Evolutionary conservation across 2,113 vertebrate species (phyloP), one percentile per base, ranked within the genome.

Genomic region (Artemisiospiza belli): DNA sequence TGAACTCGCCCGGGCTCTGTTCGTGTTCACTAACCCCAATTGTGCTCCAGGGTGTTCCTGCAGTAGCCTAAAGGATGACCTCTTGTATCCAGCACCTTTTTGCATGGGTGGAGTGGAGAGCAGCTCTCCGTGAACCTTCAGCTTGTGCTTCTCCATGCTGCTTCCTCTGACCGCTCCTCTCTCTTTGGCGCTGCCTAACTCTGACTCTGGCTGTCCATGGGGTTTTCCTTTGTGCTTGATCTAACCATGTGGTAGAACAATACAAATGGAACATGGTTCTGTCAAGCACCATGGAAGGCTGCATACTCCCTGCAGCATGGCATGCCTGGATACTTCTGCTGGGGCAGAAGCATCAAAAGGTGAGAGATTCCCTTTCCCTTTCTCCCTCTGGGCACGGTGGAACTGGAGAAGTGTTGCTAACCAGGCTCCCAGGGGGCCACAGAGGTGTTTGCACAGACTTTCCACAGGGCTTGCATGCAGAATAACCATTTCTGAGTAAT

Each of bases 171-270:
- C 98, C 97, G 98, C 98, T 99, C 98, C 98, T 98, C 98, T 99
- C 96, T 98, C 98, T 98, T 81, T 98, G 97, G 96, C 97, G 94
- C 98, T 98, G 98, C 98, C 98, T 98, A 98, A 98, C 98, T 98
- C 98, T 98, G 98, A 98, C 98, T 98, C 98, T 98, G 97, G 97
- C 98, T 98, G 92, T 96, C 98, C 97, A 98, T 98, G 98, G 98
- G 98, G 99, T 99, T 99, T 99, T 99, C 99, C 99, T 99, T 99
- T 99, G 99, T 99, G 99, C 99, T 99, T 99, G 99, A 99, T 99
- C 99, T 99, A 99, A 99, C 99, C 99, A 99, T 99, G 99, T 99
- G 99, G 99, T 99, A 98, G 99, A 98, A 99, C 98, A 98, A 98
- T 98, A 98, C 98, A 99, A 99, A 98, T 98, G 98, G 99, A 99